A percentile compares a stretch with the other conserved stretches of the same genome.
Conservation (phyloP, 2,888 invertebrate species). For the Ariolimax columbianus region DNA sequence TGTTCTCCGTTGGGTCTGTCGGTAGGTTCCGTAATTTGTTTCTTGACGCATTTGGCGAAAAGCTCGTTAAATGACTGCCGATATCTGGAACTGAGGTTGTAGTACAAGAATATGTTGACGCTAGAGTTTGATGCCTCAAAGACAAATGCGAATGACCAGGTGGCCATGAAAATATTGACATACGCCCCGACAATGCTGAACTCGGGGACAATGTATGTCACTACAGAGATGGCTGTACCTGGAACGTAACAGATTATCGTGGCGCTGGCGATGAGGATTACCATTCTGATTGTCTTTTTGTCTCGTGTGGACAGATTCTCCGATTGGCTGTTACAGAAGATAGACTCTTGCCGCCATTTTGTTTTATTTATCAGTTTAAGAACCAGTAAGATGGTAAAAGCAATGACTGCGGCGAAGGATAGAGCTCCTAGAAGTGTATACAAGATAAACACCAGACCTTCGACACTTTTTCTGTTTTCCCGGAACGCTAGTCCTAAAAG, state of each 20-base stretch:
- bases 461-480: neutral
- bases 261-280: conserved; percentile 8
- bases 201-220: conserved; percentile 25
- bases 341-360: conserved; percentile 18
- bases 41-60: neutral
- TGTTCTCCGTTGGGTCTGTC: neutral
- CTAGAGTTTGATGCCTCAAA: conserved; percentile 27
- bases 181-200: conserved; percentile 23
- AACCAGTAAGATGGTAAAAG: conserved; percentile 14
- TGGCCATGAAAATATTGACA: conserved; percentile 21
- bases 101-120: conserved; percentile 34
- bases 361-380: conserved; percentile 4
- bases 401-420: conserved; percentile 9
- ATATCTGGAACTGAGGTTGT: conserved; percentile 32
- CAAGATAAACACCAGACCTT: neutral
- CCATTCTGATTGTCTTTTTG: conserved; percentile 19
- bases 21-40: neutral
- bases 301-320: conserved; percentile 16
- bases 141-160: conserved; percentile 23
- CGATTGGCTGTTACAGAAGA: neutral
- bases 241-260: conserved; percentile 18
- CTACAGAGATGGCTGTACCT: neutral
- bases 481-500: neutral
- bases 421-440: neutral
- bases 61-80: conserved; percentile 10